Base-by-base conservation (phyloP, 2,113 vertebrate species). In the Cisticola juncidis region DNA sequence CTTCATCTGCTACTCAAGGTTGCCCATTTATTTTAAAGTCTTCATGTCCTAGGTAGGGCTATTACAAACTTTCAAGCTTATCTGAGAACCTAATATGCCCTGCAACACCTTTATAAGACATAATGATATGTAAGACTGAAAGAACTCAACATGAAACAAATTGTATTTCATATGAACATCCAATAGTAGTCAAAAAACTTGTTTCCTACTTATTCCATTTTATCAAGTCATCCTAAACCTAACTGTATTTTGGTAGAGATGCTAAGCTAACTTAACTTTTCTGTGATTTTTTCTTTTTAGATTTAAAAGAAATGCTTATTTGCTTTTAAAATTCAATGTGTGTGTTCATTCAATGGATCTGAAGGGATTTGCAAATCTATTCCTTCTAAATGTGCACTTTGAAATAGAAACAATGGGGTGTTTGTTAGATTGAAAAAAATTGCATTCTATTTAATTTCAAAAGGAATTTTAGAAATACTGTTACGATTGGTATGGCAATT, bases 1-100 rank as follows among this genome's bases (percentile, higher is more conserved):
- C 81, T 88, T 96, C 94, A 92, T 88, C 87, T 96, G 35, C 51
- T 90, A 50, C 38, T 97, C 82, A 96, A 93, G 86, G 82, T 94
- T 95, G 85, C 20, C 54, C 81, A 73, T 88, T 91, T 91, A 84
- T 91, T 94, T 94, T 71, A 35, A 72, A 95, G 31, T 56, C 36
- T 68, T 74, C 94, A 65, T 91, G 62, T 69, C 56, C 86, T 83
- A 51, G 33, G 35, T 53, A 80, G 33, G 50, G 18, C 40, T 92
- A 85, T 92, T 92, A 68, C 25, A 81, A 86, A 95, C 47, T 77
- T 94, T 73, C 90, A 87, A 61, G 66, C 51, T 94, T 95, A 91
- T 81, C 42, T 53, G 62, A 92, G 48, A 76, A 51, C 40, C 70
- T 92, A 93, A 95, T 95, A 95, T 90, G 47, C 72, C 50, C 81